phyloP scores from a whole-genome alignment of 2,113 vertebrate genomes.

The Oreocharis arfaki region DNA sequence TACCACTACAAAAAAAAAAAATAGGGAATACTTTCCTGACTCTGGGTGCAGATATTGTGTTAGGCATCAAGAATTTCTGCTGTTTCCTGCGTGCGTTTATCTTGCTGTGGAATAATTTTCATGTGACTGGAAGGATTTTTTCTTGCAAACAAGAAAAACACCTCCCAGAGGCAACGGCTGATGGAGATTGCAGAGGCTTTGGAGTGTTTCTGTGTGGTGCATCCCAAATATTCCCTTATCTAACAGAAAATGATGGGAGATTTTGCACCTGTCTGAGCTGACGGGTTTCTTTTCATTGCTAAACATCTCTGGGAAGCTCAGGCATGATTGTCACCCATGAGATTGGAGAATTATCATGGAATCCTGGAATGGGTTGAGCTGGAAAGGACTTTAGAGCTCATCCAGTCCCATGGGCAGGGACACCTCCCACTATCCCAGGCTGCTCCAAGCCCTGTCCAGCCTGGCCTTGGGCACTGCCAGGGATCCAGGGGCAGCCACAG shows the following conservation, averaged over 20 bases:
- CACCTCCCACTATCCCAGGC: fast-evolving
- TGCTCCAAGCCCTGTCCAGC: fast-evolving
- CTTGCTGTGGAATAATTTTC: not conserved
- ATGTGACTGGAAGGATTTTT: not conserved
- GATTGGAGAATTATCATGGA: not conserved
- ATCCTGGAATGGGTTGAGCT: not conserved
- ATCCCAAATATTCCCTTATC: not conserved
- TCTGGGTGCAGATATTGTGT: not conserved
- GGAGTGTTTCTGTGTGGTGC: not conserved
- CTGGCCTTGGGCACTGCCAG: not conserved
- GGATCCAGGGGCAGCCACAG: not conserved
- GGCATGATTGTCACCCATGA: fast-evolving
- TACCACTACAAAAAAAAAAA: not conserved
- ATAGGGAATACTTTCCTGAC: not conserved
- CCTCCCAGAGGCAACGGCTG: not conserved
- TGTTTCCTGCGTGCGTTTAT: not conserved
- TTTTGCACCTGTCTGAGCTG: not conserved
- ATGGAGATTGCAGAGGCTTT: not conserved
- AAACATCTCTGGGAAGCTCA: not conserved
- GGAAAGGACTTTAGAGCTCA: not conserved
- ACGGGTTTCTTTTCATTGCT: not conserved
- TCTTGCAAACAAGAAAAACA: not conserved
- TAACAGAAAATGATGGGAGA: not conserved
- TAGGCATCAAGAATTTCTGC: not conserved
- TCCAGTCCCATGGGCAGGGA: not conserved